Conservation (phyloP, 1,140 invertebrate genomes). For the Neocloeon triangulifer region DNA sequence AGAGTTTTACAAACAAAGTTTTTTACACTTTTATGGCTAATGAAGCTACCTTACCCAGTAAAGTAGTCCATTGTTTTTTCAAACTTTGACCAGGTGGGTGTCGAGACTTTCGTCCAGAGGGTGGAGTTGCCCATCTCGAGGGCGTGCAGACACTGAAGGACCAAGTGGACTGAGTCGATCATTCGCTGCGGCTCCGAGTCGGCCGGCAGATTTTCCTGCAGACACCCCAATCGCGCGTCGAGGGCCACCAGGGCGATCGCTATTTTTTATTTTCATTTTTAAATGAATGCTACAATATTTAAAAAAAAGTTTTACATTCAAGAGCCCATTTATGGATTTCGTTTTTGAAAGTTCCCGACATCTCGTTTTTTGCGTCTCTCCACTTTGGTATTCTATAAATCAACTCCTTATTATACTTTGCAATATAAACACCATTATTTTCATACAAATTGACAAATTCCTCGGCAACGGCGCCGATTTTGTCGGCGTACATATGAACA, state of each 20-base stretch:
- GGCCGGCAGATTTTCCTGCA: constrained; percentile 10
- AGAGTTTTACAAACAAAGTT: no score
- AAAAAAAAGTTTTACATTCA: constrained; percentile 60
- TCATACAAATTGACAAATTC: constrained; percentile 52
- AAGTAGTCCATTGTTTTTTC: neutral
- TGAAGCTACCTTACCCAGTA: neutral
- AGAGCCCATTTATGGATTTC: constrained; percentile 73
- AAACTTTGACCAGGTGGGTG: constrained; percentile 2
- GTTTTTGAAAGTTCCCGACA: constrained; percentile 51
- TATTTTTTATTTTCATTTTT: no score
- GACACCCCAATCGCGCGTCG: constrained; percentile 16
- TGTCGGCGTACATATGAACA: constrained; percentile 50
- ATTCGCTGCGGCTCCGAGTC: constrained; percentile 14
- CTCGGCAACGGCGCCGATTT: constrained; percentile 50
- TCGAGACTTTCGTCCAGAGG: constrained; percentile 5
- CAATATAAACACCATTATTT: no score
- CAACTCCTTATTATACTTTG: neutral
- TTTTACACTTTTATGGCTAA: neutral
- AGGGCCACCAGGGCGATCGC: constrained; percentile 17
- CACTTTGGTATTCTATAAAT: constrained; percentile 38
- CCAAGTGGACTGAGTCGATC: constrained; percentile 10
- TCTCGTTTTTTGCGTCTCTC: constrained; percentile 35
- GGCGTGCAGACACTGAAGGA: neutral
- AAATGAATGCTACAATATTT: neutral
- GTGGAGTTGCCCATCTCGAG: constrained; percentile 1